Evolutionary conservation across 1,140 invertebrate genomes (phyloP), one percentile per base, ranked within the genome.

Genomic region (Eriosoma lanigerum): DNA sequence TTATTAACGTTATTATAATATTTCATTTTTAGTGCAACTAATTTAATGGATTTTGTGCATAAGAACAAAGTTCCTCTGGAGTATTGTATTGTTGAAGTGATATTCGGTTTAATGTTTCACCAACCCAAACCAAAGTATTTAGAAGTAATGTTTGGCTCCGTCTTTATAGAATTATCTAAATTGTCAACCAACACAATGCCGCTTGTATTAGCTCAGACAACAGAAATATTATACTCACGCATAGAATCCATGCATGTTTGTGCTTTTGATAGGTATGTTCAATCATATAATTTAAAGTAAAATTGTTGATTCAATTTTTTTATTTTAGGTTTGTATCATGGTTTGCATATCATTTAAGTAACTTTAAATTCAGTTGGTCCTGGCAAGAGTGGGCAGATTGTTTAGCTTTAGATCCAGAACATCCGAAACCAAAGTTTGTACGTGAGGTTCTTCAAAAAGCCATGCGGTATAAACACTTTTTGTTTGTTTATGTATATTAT

Each of bases 311-410:
- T 1, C n/a, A 46, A 81, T 64, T 82, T 44, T 62, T 44, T 12
- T 32, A 24, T 83, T 52, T 66, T 76, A 91, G 91, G 83, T 98
- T 99, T 87, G 93, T 95, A 3, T 93, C 91, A 85, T 99, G 98
- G 98, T 99, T 99, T 88, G 91, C 95, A 0, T 99, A 99, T 85
- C 98, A 99, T 88, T 89, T 99, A 86, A 99, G 97, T 85, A 99
- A 99, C 87, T 99, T 99, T 85, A 96, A 99, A 86, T 99, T 98
- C 84, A 91, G 96, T 73, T 99, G 98, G 97, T 96, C 94, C 3
- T 99, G 98, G 98, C 94, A 96, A 83, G 95, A 97, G 84, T 97
- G 96, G 95, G 92, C 93, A 84, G 90, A 90, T 60, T 94, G 93
- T 84, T 87, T 95, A 32, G 89, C 92, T 83, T 87, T 95, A n/a